phyloP scores from a whole-genome alignment of 2,888 invertebrate species.

The Lasius platythorax region DNA sequence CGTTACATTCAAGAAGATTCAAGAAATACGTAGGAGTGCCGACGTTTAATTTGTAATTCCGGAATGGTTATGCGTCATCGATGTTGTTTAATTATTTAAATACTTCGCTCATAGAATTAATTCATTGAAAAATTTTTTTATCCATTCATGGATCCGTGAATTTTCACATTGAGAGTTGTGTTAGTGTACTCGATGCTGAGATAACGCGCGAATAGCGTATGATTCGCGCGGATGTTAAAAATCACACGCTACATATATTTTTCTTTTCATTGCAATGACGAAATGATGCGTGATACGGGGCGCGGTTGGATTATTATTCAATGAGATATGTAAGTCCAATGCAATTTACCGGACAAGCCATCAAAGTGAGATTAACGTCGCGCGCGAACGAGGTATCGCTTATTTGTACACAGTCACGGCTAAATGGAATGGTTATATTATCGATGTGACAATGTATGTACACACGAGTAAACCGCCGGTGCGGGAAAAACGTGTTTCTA shows the following conservation, averaged over 20 bases:
- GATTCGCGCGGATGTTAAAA: neutral
- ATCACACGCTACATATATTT: neutral
- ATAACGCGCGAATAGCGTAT: neutral
- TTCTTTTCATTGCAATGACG: neutral
- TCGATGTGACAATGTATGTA: slow-evolving; percentile 58
- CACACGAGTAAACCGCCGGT: slow-evolving; percentile 62
- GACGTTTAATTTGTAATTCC: slow-evolving; percentile 5
- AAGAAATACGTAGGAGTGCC: slow-evolving; percentile 22
- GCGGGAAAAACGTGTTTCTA: slow-evolving; percentile 56
- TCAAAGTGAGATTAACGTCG: slow-evolving; percentile 67
- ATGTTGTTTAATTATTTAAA: neutral
- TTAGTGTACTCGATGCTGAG: neutral
- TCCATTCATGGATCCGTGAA: neutral
- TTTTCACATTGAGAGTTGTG: neutral
- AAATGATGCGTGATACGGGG: slow-evolving; percentile 14
- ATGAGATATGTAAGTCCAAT: slow-evolving; percentile 33
- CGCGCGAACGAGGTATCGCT: slow-evolving; percentile 52
- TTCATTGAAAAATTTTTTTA: neutral
- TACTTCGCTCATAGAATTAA: slow-evolving; percentile 23
- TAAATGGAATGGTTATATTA: slow-evolving; percentile 69
- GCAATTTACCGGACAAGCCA: slow-evolving; percentile 53
- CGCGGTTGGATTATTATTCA: slow-evolving; percentile 21
- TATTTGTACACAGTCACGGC: slow-evolving; percentile 61
- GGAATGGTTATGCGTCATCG: neutral
- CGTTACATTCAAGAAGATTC: slow-evolving; percentile 7